Conservation (phyloP, 2,797 vertebrate species). For the Columba guinea region DNA sequence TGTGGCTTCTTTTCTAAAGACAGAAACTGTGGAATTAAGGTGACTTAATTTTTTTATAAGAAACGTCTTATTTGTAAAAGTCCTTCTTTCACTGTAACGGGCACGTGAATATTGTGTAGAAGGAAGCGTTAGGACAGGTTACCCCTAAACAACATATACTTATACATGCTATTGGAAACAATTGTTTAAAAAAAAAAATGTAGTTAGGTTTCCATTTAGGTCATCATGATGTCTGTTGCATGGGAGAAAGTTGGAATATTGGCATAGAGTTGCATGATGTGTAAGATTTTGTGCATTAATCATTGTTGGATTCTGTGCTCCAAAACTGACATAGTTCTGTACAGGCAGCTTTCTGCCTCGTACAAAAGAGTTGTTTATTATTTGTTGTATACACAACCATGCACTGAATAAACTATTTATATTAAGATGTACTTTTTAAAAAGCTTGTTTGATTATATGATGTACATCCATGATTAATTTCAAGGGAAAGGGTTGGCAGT, state of each 20-base stretch:
- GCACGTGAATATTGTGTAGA: slow-evolving; percentile 90
- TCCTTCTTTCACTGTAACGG: slow-evolving; percentile 87
- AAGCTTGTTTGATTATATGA: slow-evolving; percentile 67
- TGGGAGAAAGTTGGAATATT: slow-evolving; percentile 94
- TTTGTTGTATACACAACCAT: slow-evolving; percentile 98
- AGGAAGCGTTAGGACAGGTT: slow-evolving; percentile 87
- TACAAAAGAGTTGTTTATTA: slow-evolving; percentile 94
- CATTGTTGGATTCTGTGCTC: slow-evolving; percentile 94
- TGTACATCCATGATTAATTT: background rate
- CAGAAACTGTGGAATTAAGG: slow-evolving; percentile 81
- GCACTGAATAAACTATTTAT: slow-evolving; percentile 99
- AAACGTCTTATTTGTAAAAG: slow-evolving; percentile 92
- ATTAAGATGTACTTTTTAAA: slow-evolving; percentile 93
- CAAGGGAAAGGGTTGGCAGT: background rate
- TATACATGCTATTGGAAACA: slow-evolving; percentile 85
- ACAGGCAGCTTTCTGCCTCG: slow-evolving; percentile 84
- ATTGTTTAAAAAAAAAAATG: slow-evolving; percentile 75
- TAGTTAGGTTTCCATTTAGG: slow-evolving; percentile 87
- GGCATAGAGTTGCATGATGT: slow-evolving; percentile 98
- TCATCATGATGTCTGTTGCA: slow-evolving; percentile 98
- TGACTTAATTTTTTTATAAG: slow-evolving; percentile 83
- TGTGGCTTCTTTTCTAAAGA: slow-evolving; percentile 82
- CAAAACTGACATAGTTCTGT: slow-evolving; percentile 87
- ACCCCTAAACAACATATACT: slow-evolving; percentile 84
- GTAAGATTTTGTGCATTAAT: slow-evolving; percentile 95